A percentile compares a stretch with the other conserved stretches of the same genome.
Evolutionary conservation across 2,888 invertebrate species (phyloP).

Genomic region (Anarsia innoxiella): DNA sequence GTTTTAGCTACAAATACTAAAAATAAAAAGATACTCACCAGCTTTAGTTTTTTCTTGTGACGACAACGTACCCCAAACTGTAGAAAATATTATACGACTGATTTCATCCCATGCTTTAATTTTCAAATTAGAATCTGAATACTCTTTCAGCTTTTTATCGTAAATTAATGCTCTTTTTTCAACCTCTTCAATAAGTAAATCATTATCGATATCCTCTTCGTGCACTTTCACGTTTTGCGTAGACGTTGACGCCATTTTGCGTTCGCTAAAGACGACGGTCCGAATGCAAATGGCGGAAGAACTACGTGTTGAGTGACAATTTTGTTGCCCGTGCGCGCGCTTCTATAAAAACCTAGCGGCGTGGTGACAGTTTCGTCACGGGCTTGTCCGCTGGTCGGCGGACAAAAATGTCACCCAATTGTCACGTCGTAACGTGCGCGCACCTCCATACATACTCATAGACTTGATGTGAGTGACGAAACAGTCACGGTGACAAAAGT

Average conservation of each 20-base stretch:
- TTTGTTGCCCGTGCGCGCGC: conserved; percentile 10
- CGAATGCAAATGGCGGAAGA: conserved; percentile 7
- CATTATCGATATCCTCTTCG: conserved; percentile 5
- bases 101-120: conserved; percentile 8
- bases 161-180: conserved; percentile 5
- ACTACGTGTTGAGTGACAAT: conserved; percentile 7
- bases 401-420: conserved; percentile 8
- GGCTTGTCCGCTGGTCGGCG: conserved; percentile 11
- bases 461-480: conserved; percentile 9
- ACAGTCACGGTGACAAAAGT: conserved; percentile 7
- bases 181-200: conserved; percentile 5
- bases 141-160: conserved; percentile 4
- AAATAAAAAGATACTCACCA: conserved; percentile 5
- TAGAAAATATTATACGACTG: conserved; percentile 4
- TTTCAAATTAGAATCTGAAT: conserved; percentile 8
- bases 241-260: conserved; percentile 8
- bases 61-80: conserved; percentile 6
- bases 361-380: conserved; percentile 11
- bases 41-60: conserved; percentile 6
- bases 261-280: conserved; percentile 7
- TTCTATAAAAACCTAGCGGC: conserved; percentile 10
- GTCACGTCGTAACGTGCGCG: conserved; percentile 7
- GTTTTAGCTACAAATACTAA: conserved; percentile 1
- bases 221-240: conserved; percentile 5
- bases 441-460: conserved; percentile 3